Conservation (phyloP, 1,140 invertebrate species). For the Pseudomyrmex sp. region DNA sequence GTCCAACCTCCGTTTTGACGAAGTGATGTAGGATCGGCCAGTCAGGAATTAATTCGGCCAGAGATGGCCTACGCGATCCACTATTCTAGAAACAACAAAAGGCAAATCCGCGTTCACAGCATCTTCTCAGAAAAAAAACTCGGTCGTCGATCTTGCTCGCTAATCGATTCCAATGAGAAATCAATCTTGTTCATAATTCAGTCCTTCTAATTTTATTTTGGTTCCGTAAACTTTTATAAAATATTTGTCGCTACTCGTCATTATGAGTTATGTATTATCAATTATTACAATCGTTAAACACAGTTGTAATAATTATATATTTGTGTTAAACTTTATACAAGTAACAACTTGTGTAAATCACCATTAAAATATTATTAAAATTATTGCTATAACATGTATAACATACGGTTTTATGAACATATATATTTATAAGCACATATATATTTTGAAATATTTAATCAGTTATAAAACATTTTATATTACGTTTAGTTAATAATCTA, state of each 20-base stretch:
- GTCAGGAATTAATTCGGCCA: constrained; percentile 98
- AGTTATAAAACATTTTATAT: background rate
- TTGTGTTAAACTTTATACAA: too few species aligned
- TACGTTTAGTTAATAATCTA: background rate
- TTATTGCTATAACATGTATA: background rate
- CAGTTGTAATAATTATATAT: constrained; percentile 12
- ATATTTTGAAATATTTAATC: background rate
- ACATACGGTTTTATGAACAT: too few species aligned
- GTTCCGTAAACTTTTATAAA: constrained; percentile 23
- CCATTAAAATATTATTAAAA: constrained; percentile 21
- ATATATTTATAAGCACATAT: constrained; percentile 4
- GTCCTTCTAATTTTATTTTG: constrained; percentile 25
- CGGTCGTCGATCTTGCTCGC: constrained; percentile 29
- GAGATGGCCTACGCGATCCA: constrained; percentile 92
- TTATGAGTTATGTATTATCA: constrained; percentile 35
- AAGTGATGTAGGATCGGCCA: constrained; percentile 97
- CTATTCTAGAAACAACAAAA: constrained; percentile 86
- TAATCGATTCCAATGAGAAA: constrained; percentile 13
- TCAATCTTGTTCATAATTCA: background rate
- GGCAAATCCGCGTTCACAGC: constrained; percentile 61
- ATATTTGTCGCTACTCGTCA: constrained; percentile 15
- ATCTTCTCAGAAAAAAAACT: constrained; percentile 31
- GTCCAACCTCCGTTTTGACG: constrained; percentile 91
- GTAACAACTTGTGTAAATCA: background rate
- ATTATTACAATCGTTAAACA: constrained; percentile 23